Evolutionary conservation across 2,113 vertebrate species (phyloP), one percentile per base, ranked within the genome.

Genomic region (Daphoenositta chrysoptera): DNA sequence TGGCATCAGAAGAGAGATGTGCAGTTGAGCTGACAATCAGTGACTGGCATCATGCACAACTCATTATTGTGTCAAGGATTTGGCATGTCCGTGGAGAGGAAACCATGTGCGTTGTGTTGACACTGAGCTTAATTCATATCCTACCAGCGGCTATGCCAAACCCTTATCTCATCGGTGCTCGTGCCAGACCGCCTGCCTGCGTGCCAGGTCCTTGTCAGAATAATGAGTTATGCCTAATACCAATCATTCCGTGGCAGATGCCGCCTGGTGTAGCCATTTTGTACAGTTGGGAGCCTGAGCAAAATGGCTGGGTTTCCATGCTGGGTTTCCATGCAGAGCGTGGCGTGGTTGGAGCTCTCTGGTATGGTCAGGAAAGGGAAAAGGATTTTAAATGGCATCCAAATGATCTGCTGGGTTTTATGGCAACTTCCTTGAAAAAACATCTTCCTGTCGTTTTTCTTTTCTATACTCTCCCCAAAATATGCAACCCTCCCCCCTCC

Each of bases 191-290:
- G 31, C 40, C 88, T 39, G 44, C 47, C 66, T 30, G 75, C 6
- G 0, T 96, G 97, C 94, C 96, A 97, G 93, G 73, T 63, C 57
- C 91, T 96, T 97, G 96, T 96, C 94, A 97, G 83, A 94, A 81
- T 84, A 93, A 91, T 93, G 89, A 93, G 71, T 91, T 95, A 60
- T 50, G 87, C 92, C 92, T 94, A 93, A 92, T 82, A 90, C 87
- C 90, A 90, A 83, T 96, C 92, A 81, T 50, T 69, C 63, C 23
- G 57, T 94, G 95, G 93, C 96, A 97, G 94, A 94, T 97, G 92
- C 78, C 28, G 14, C 82, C 61, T 94, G 58, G 9, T 63, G 77
- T 54, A 95, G 93, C 95, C 92, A 82, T 95, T 94, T 96, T 84
- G 72, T 97, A 53, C 81, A 45, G 86, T 44, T 53, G 68, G 66